Conservation (phyloP, 2,797 vertebrate species). For the Urosaurus nigricauda region DNA sequence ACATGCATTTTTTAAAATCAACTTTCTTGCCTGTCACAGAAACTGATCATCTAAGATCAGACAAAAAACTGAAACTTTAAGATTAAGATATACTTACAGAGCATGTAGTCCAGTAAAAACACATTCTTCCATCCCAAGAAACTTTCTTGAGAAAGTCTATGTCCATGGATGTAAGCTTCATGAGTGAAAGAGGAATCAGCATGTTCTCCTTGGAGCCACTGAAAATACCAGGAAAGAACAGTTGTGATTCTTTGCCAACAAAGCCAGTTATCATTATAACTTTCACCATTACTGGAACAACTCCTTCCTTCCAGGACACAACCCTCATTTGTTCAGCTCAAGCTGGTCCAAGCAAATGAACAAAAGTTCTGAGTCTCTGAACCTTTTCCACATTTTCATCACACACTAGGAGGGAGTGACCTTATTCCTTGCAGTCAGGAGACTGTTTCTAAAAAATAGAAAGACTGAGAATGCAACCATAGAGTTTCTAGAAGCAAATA, state of each 20-base stretch:
- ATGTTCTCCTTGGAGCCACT: conserved; percentile 64
- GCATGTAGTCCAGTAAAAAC: conserved; percentile 62
- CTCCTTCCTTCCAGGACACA: conserved; percentile 28
- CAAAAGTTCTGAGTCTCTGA: conserved; percentile 72
- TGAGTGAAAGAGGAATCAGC: conserved; percentile 52
- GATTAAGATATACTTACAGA: conserved; percentile 70
- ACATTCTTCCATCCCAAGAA: conserved; percentile 63
- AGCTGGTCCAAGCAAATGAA: conserved; percentile 47
- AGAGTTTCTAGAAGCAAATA: conserved; percentile 25
- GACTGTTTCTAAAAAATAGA: conserved; percentile 67
- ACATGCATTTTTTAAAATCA: background rate
- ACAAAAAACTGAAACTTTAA: background rate
- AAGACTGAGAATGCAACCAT: conserved; percentile 47
- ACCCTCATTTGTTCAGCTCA: conserved; percentile 34
- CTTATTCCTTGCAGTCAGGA: conserved; percentile 77
- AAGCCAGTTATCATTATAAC: conserved; percentile 29
- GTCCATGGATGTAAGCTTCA: conserved; percentile 58
- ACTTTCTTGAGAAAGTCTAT: conserved; percentile 54
- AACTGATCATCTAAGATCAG: background rate
- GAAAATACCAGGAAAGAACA: conserved; percentile 46
- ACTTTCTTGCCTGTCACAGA: background rate
- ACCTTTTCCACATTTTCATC: conserved; percentile 62
- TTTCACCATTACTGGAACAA: background rate
- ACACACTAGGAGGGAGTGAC: conserved; percentile 78
- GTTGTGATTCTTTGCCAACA: conserved; percentile 20